These are phyloP conservation scores for Penelope pileata DNA, from an alignment of 2,113 vertebrate species.

Conservation along the genomic window DNA sequence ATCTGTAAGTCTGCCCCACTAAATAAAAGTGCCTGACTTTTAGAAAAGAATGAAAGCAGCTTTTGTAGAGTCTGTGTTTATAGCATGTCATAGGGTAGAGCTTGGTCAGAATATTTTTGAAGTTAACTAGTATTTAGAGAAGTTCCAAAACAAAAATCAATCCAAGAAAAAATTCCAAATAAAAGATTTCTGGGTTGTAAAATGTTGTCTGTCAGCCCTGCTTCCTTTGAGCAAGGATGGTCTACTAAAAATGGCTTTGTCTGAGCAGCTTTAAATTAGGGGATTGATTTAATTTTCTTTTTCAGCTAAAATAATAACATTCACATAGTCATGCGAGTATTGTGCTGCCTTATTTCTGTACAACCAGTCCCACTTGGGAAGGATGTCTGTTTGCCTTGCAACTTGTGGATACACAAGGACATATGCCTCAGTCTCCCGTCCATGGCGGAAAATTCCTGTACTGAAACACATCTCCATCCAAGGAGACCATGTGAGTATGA, in stretches of 20 bases:
- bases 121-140: slow-evolving; percentile 47
- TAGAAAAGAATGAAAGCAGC: slow-evolving; percentile 34
- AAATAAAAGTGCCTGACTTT: slow-evolving; percentile 47
- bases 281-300: not conserved
- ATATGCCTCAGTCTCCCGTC: rapidly evolving
- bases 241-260: not conserved
- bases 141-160: slow-evolving; percentile 58
- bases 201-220: not conserved
- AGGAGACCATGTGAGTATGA: not conserved
- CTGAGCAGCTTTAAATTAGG: not conserved
- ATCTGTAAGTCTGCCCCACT: slow-evolving; percentile 9
- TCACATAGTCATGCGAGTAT: not conserved
- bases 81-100: slow-evolving; percentile 48
- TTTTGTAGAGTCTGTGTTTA: slow-evolving; percentile 44
- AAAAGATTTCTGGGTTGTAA: slow-evolving; percentile 32
- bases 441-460: not conserved
- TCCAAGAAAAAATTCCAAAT: slow-evolving; percentile 20
- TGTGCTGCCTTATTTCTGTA: not conserved
- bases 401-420: not conserved
- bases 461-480: not conserved
- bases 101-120: slow-evolving; percentile 56
- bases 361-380: not conserved
- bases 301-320: not conserved
- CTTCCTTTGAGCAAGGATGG: not conserved
- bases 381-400: not conserved